These are phyloP conservation scores for Gobio gobio DNA, from an alignment of 2,113 vertebrate genomes.

Conservation along the genomic window DNA sequence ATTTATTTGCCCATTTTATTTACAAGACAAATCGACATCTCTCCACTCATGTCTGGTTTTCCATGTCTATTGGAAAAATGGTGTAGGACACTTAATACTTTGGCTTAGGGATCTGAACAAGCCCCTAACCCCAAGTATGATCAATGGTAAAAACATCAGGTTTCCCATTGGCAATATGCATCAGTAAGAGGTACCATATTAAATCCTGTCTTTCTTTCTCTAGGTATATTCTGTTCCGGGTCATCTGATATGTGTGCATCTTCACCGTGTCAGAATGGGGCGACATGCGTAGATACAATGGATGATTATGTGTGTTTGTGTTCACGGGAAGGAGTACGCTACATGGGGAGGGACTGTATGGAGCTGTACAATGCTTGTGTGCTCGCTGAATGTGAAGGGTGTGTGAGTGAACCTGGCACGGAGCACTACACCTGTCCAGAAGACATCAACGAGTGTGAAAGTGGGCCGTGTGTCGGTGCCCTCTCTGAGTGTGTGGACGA, in stretches of 20 bases:
- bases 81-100: background rate
- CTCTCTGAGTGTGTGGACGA: constrained; percentile 72
- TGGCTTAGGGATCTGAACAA: background rate
- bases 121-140: background rate
- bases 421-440: constrained; percentile 71
- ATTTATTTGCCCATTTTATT: background rate
- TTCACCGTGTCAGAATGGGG: constrained; percentile 82
- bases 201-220: constrained; percentile 3
- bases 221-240: constrained; percentile 74
- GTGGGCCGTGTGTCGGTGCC: constrained; percentile 74
- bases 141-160: background rate
- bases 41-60: background rate
- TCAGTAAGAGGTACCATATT: background rate
- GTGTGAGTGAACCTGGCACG: constrained; percentile 68
- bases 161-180: background rate
- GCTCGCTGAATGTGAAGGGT: constrained; percentile 71
- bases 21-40: background rate
- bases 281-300: constrained; percentile 77
- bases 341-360: constrained; percentile 78
- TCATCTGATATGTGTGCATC: constrained; percentile 76
- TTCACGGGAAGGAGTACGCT: constrained; percentile 69
- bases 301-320: constrained; percentile 82
- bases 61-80: background rate
- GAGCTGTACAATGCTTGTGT: constrained; percentile 78
- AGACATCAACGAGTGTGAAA: constrained; percentile 71